A percentile compares a stretch with the other conserved stretches of the same genome.
phyloP scores from a whole-genome alignment of 1,140 invertebrate species.

The Hestina assimilis region DNA sequence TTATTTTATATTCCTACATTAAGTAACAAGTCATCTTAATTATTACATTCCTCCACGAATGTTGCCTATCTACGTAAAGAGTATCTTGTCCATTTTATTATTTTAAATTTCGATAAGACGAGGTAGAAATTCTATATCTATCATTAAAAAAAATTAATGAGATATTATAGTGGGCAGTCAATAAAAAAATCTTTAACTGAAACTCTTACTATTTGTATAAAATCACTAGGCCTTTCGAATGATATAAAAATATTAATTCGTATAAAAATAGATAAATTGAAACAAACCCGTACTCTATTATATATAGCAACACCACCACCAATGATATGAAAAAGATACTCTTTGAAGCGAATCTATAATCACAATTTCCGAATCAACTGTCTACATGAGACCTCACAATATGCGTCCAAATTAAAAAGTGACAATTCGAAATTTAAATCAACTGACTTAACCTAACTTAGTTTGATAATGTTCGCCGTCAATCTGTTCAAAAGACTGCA shows the following conservation, averaged over 20 bases:
- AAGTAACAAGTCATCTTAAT: conserved; percentile 18
- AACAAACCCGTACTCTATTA: background rate
- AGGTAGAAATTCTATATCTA: conserved; percentile 16
- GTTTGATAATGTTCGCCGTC: conserved; percentile 56
- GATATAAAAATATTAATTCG: background rate
- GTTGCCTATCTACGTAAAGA: conserved; percentile 37
- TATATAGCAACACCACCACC: conserved; percentile 28
- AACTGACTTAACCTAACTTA: conserved; percentile 34
- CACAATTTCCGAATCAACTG: conserved; percentile 18
- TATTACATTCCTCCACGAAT: conserved; percentile 26
- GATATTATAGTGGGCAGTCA: too few species aligned
- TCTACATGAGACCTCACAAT: conserved; percentile 18
- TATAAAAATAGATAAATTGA: background rate
- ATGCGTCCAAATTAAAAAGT: conserved; percentile 14
- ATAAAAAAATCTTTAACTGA: background rate
- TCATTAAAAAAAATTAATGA: too few species aligned
- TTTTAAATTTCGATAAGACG: conserved; percentile 9
- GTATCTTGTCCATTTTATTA: conserved; percentile 40
- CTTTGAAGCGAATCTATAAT: conserved; percentile 38
- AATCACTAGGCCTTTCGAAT: background rate
- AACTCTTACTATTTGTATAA: background rate
- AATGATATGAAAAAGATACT: conserved; percentile 59
- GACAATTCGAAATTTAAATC: conserved; percentile 14
- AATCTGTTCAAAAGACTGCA: conserved; percentile 51
- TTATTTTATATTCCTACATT: conserved; percentile 16